Evolutionary conservation across 1,140 invertebrate species (phyloP), one percentile per base, ranked within the genome.

Genomic region (Eubasilissa regina): DNA sequence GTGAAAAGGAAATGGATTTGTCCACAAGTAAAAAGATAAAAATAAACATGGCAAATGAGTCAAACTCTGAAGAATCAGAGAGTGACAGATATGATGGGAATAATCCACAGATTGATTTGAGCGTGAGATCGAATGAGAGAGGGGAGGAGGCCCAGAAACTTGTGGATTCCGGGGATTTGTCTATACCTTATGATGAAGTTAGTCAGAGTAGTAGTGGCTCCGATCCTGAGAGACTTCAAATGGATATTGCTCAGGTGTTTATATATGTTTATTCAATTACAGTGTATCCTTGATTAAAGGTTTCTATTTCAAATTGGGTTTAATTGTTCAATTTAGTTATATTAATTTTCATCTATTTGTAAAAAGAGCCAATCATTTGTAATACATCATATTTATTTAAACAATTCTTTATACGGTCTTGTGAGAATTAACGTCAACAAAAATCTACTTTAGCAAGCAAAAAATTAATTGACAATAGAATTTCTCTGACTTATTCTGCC

Each of bases 121-220:
- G 68, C 8, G 15, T 78, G 43, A 44, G 58, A 17, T 78, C 78
- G 12, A 77, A 48, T 10, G 60, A 73, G 58, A 79, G 78, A 35
- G 25, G 25, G 55, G 73, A 82, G 8, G 56, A 79, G 17, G 60
- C 64, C 7, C 72, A 74, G 55, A 83, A 80, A 60, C 58, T 74
- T 17, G 58, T 66, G 17, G 76, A 83, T 43, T 56, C 62, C 70
- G 75, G 66, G n/a, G 77, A 83, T 56, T 55, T 77, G 81, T 85
- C 8, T 84, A 86, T 12, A 84, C 87, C 4, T 51, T 89, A 89
- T 77, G 89, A 89, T 74, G 88, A 89, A 12, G 87, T 87, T 84
- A 89, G 88, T 80, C 88, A 87, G 70, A 89, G 89, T 83, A 89
- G 88, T 84, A 89, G 88, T 75, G 88, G 87, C 4, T 89, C 89